Percentiles rank a stretch among this genome's conserved stretches.
phyloP scores from a whole-genome alignment of 1,140 invertebrate genomes.

The Drosophila truncata region DNA sequence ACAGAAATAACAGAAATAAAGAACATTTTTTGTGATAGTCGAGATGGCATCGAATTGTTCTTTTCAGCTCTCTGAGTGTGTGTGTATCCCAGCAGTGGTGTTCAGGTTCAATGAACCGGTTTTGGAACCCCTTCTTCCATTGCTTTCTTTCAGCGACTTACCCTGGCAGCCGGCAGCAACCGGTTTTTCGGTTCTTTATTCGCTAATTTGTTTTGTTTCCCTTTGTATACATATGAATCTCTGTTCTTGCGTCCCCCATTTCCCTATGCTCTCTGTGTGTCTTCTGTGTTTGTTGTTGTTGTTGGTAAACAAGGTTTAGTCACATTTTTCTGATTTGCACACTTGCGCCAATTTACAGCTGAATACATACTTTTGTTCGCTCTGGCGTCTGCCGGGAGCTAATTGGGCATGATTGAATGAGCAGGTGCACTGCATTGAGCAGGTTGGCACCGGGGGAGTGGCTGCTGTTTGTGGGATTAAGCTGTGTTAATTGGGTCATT shows the following conservation, averaged over 20 bases:
- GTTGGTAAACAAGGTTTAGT: conserved; percentile 40
- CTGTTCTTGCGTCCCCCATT: conserved; percentile 10
- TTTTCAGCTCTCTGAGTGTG: conserved; percentile 16
- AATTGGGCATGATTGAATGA: conserved; percentile 32
- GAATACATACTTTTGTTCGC: conserved; percentile 7
- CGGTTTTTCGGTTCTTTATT: conserved; percentile 52
- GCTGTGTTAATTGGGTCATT: conserved; percentile 14
- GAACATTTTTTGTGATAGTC: conserved; percentile 56
- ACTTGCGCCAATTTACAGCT: conserved; percentile 47
- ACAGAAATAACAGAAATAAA: conserved; percentile 33
- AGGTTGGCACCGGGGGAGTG: not conserved
- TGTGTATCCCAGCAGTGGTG: conserved; percentile 28
- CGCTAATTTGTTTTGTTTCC: conserved; percentile 41
- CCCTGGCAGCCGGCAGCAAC: conserved; percentile 45
- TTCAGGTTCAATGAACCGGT: conserved; percentile 74
- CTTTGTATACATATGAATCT: not conserved
- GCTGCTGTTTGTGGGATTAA: not conserved
- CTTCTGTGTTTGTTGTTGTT: conserved; percentile 17
- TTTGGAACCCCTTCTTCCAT: conserved; percentile 41
- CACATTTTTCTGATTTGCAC: conserved; percentile 54
- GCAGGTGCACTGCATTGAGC: conserved; percentile 42
- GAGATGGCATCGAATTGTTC: conserved; percentile 12
- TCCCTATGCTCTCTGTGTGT: conserved; percentile 1
- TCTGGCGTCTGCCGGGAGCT: conserved; percentile 1
- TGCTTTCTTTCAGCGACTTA: conserved; percentile 60